Conservation (phyloP, 2,888 invertebrate genomes). For the Synergus laeviventris region DNA sequence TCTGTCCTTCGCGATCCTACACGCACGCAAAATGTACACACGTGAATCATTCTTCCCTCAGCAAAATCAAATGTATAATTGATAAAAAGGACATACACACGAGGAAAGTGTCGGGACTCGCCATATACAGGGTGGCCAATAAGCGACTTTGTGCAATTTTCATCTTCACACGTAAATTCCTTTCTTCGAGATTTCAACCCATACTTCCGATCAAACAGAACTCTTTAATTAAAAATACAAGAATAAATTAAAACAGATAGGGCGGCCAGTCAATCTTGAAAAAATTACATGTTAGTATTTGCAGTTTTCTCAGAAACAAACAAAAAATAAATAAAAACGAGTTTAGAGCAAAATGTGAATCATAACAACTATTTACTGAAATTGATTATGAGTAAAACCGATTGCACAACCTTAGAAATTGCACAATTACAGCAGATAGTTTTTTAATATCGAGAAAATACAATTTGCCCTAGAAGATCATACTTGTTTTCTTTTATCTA, state of each 20-base stretch:
- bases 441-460: no score
- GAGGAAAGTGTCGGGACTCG: constrained; percentile 56
- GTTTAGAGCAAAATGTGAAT: not conserved
- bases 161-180: not conserved
- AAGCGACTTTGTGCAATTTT: constrained; percentile 39
- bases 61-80: constrained; percentile 21
- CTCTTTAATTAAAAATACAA: not conserved
- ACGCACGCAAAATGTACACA: constrained; percentile 7
- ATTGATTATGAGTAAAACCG: not conserved
- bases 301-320: no score
- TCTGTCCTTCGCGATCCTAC: constrained; percentile 2
- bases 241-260: not conserved
- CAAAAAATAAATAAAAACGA: no score
- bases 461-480: not conserved
- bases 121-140: constrained; percentile 64
- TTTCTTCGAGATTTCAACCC: constrained; percentile 3
- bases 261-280: no score
- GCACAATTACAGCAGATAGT: no score
- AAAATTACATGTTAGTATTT: no score
- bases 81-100: constrained; percentile 48
- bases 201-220: not conserved
- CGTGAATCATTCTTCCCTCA: constrained; percentile 24
- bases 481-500: not conserved
- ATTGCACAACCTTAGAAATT: not conserved
- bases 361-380: not conserved